Base-by-base conservation (phyloP, 2,888 invertebrate genomes). In the Lasioglossum figueresi region DNA sequence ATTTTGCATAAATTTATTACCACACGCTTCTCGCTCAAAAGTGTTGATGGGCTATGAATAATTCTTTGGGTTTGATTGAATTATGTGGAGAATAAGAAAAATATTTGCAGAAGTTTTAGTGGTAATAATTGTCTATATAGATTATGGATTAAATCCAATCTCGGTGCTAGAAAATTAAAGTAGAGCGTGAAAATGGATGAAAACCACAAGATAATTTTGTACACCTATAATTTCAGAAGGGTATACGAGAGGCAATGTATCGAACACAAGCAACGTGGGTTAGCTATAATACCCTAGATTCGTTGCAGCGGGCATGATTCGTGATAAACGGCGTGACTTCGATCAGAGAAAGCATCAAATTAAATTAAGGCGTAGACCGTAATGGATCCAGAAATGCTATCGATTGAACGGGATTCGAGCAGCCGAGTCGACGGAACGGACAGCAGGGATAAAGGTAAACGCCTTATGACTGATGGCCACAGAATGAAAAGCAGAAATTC, bases 391-490 rank as follows among this genome's bases (percentile, higher is more conserved):
- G 85, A 86, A 84, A 82, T 86, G 82, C 84, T 89, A 89, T 88
- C 89, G 88, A 88, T 86, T 68, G 81, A 74, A 74, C 76, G 40
- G 71, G 59, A 66, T 56, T 79, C 79, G 79, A 84, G 66, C 16
- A 34, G 31, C 66, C 19, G 23, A 66, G 66, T 66, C 66, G 66
- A 37, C 31, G 27, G 63, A 70, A 84, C 72, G 73, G 84, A 52
- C 79, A 77, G 56, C 52, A 40, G 43, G 71, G 88, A 72, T 86
- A 80, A 80, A 85, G 82, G 79, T 86, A 79, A 82, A 78, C 85
- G 89, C 78, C 82, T 79, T 82, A 82, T 88, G 88, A 89, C 80
- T 86, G 89, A 89, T 89, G 89, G 80, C 63, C 75, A 63, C 80
- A 5, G 84, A 81, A 84, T 89, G 89, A 88, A 68, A 86, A 73